These are phyloP conservation scores for Melanostoma mellinum DNA, from an alignment of 2,888 invertebrate species.

Conservation along the genomic window DNA sequence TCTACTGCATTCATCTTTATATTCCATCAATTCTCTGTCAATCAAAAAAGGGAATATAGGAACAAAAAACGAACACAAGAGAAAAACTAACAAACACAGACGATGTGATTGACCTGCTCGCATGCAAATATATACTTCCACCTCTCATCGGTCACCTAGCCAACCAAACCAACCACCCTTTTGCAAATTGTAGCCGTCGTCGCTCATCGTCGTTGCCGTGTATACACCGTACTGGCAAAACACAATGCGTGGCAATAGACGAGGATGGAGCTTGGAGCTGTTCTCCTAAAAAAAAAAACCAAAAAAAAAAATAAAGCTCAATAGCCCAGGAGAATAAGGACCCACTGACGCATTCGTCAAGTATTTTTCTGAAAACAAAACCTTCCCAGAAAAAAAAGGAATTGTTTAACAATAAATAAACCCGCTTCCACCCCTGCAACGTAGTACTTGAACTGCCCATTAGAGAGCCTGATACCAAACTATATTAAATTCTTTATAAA, in stretches of 20 bases:
- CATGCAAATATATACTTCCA: conserved; percentile 15
- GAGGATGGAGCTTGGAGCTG: conserved; percentile 14
- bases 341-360: too few relatives aligned
- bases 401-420: too few relatives aligned
- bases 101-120: conserved; percentile 66
- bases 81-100: conserved; percentile 62
- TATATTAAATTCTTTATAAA: too few relatives aligned
- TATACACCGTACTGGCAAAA: not conserved
- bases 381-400: too few relatives aligned
- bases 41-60: conserved; percentile 15
- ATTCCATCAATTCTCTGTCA: conserved; percentile 54
- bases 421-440: too few relatives aligned
- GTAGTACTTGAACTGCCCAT: too few relatives aligned
- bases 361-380: not conserved
- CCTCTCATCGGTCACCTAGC: conserved; percentile 44
- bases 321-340: too few relatives aligned
- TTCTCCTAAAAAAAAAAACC: conserved; percentile 1
- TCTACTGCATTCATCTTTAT: conserved; percentile 3
- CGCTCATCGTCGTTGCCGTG: conserved; percentile 1
- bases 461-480: too few relatives aligned
- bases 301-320: not conserved
- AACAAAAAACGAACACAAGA: conserved; percentile 22
- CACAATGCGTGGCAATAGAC: conserved; percentile 48
- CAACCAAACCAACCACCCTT: conserved; percentile 12
- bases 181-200: not conserved